Evolutionary conservation across 2,113 vertebrate species (phyloP), one percentile per base, ranked within the genome.

Genomic region (Aplodontia rufa): DNA sequence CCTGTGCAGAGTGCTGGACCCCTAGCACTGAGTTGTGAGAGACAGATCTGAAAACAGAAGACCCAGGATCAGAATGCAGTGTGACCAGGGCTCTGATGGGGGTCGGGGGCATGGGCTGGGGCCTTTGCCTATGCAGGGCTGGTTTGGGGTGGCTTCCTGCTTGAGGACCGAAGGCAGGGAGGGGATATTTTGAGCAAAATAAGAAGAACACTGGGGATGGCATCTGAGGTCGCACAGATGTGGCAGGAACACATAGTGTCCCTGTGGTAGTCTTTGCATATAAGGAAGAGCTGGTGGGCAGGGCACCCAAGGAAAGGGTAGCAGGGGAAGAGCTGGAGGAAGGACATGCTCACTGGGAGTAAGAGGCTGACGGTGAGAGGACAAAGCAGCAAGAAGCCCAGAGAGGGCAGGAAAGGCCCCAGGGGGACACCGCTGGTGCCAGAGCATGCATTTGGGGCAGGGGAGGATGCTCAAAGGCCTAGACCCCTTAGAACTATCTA

Each of bases 101-200:
- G 28, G 26, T 5, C 28, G 32, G 64, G 40, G 6, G 5, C 24
- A 3, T 2, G 26, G 66, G 4, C 10, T 0, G 0, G 26, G 17
- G 30, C 17, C 47, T 32, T 42, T 24, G 8, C 72, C 60, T n/a
- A 37, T 16, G 26, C 71, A 74, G 9, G 28, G 26, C 42, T 76
- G 30, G 4, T 62, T 35, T 22, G 32, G 83, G 37, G 42, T 53
- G 26, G 9, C 81, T 58, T 90, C 80, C 40, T 47, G 47, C 30
- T 60, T 79, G 30, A 16, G 71, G 6, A 13, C 68, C 62, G 42
- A 26, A 55, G 49, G 37, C 28, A n/a, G 40, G 10, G n/a, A 47
- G 32, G 58, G 13, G 11, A 22, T n/a, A 17, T 53, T 81, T 28
- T 86, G 92, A 71, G 74, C 42, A 24, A 76, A 82, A 42, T 51